These are phyloP conservation scores for Aptenodytes forsteri DNA, from an alignment of 2,113 vertebrate genomes.

Conservation along the genomic window DNA sequence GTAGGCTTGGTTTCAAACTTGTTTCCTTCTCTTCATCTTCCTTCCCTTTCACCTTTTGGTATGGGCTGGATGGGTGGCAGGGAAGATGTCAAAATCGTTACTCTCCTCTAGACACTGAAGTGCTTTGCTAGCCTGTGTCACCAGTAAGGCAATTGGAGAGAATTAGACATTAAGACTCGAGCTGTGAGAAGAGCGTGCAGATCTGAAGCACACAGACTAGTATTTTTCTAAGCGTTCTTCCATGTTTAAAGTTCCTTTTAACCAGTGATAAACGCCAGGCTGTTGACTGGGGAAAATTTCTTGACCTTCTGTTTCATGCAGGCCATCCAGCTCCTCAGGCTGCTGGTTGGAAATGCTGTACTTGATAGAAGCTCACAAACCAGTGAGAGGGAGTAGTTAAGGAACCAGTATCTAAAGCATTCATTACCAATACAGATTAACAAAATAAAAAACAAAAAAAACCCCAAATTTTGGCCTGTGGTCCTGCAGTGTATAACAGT, in stretches of 20 bases:
- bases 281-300: no score
- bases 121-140: not conserved
- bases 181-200: not conserved
- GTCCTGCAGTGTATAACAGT: not conserved
- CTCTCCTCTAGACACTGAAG: not conserved
- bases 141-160: not conserved
- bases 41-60: not conserved
- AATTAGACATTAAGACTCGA: not conserved
- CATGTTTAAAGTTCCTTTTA: not conserved
- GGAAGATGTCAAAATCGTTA: no score
- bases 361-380: not conserved
- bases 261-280: not conserved
- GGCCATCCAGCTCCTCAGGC: not conserved
- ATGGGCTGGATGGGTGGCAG: no score
- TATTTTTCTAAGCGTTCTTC: not conserved
- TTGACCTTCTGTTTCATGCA: not conserved
- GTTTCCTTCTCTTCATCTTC: not conserved
- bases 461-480: fast-evolving
- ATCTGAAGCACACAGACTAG: not conserved
- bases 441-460: not conserved
- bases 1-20: not conserved
- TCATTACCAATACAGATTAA: not conserved
- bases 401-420: not conserved
- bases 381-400: not conserved
- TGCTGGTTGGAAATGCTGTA: not conserved